A percentile compares a stretch with the other conserved stretches of the same genome.
Evolutionary conservation across 2,888 invertebrate genomes (phyloP).

Genomic region (Clostera curtula): DNA sequence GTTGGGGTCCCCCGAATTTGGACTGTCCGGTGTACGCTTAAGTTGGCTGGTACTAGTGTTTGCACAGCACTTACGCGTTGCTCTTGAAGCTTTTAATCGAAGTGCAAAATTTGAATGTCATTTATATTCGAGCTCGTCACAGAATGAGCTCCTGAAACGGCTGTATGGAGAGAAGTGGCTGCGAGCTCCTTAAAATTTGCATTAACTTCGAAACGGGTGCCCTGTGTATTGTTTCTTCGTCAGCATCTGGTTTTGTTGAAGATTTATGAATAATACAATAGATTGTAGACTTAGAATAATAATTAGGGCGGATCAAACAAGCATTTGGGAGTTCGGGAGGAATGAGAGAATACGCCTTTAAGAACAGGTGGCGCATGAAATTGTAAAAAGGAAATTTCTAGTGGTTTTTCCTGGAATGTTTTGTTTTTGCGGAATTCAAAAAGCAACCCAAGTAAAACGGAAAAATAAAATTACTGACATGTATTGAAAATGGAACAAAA

Average conservation of each 20-base stretch:
- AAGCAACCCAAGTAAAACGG: too few relatives aligned
- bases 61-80: conserved; percentile 64
- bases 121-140: conserved; percentile 64
- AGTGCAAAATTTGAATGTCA: conserved; percentile 70
- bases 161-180: conserved; percentile 35
- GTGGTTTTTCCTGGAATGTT: too few relatives aligned
- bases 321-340: background rate
- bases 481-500: too few relatives aligned
- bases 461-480: too few relatives aligned
- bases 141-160: conserved; percentile 25
- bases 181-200: conserved; percentile 48
- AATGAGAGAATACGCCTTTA: too few relatives aligned
- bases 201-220: conserved; percentile 40
- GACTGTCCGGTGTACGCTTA: conserved; percentile 47
- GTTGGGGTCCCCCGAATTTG: conserved; percentile 33
- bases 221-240: conserved; percentile 24
- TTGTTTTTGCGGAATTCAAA: too few relatives aligned
- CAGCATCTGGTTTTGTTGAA: conserved; percentile 19
- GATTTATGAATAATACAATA: conserved; percentile 16
- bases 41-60: conserved; percentile 61
- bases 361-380: background rate
- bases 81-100: conserved; percentile 68
- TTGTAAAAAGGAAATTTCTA: too few relatives aligned
- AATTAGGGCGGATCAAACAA: background rate
- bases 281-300: conserved; percentile 2